phyloP scores from a whole-genome alignment of 2,888 invertebrate genomes.

The Morpho achilles region DNA sequence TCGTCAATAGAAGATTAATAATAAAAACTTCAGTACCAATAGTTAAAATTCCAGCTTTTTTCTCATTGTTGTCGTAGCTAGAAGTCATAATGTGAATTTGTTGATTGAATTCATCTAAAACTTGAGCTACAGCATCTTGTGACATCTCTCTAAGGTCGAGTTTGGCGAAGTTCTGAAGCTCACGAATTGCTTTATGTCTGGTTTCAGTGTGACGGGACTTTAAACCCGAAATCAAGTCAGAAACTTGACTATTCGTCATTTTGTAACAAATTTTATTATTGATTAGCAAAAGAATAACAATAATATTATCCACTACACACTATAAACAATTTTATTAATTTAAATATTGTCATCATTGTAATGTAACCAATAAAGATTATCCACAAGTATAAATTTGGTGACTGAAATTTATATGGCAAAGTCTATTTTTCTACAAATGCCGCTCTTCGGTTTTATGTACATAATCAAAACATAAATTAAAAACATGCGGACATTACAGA shows the following conservation, averaged over 20 bases:
- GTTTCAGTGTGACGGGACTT: conserved; percentile 93
- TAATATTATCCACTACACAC: too few relatives aligned
- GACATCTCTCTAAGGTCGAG: conserved; percentile 93
- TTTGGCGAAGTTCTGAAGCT: conserved; percentile 92
- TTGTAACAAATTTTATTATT: too few relatives aligned
- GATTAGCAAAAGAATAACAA: too few relatives aligned
- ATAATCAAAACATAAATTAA: conserved; percentile 46
- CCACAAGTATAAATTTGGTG: too few relatives aligned
- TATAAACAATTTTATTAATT: too few relatives aligned
- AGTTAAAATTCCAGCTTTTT: conserved; percentile 95
- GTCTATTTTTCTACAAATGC: too few relatives aligned
- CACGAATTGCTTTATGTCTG: conserved; percentile 90
- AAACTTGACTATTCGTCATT: conserved; percentile 49
- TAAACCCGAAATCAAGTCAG: conserved; percentile 89
- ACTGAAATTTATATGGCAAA: too few relatives aligned
- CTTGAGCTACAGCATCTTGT: conserved; percentile 89
- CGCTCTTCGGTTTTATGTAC: too few relatives aligned
- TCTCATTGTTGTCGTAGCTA: conserved; percentile 93
- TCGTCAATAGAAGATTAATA: too few relatives aligned
- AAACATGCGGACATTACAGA: conserved; percentile 50
- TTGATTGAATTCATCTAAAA: conserved; percentile 96
- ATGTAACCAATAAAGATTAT: too few relatives aligned
- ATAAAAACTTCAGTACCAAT: conserved; percentile 76
- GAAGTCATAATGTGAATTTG: conserved; percentile 97
- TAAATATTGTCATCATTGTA: too few relatives aligned